These are phyloP conservation scores for Oscheius myriophilus DNA, from an alignment of 2,888 invertebrate species.

Conservation along the genomic window DNA sequence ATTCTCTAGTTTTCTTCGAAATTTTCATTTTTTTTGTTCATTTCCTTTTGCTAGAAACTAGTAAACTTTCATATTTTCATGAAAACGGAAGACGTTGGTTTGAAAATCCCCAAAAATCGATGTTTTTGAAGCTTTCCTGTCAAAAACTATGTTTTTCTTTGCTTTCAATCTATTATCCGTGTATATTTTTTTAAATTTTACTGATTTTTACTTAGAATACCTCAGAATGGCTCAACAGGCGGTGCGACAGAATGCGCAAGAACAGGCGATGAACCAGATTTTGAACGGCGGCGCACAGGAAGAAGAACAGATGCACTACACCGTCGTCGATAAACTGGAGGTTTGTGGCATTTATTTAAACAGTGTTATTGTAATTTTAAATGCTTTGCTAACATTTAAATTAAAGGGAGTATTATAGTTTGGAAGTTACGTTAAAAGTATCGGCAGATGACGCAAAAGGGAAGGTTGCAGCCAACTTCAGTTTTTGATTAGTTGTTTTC, in stretches of 20 bases:
- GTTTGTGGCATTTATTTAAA: constrained; percentile 23
- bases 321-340: constrained; percentile 54
- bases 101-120: neutral
- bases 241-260: constrained; percentile 34
- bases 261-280: constrained; percentile 27
- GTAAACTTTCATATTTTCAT: too few species aligned
- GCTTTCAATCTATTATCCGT: neutral
- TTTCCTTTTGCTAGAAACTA: too few species aligned
- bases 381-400: too few species aligned
- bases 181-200: neutral
- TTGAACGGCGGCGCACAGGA: constrained; percentile 33
- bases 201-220: constrained; percentile 8
- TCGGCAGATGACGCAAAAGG: too few species aligned
- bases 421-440: too few species aligned
- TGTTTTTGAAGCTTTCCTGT: neutral
- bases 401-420: too few species aligned
- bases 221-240: constrained; percentile 43
- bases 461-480: too few species aligned
- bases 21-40: too few species aligned
- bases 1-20: too few species aligned
- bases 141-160: neutral
- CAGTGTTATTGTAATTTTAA: too few species aligned
- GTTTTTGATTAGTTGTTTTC: too few species aligned
- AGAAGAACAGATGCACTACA: constrained; percentile 46
- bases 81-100: too few species aligned